These are phyloP conservation scores for Eumeta japonica DNA, from an alignment of 1,140 invertebrate genomes.

Conservation along the genomic window DNA sequence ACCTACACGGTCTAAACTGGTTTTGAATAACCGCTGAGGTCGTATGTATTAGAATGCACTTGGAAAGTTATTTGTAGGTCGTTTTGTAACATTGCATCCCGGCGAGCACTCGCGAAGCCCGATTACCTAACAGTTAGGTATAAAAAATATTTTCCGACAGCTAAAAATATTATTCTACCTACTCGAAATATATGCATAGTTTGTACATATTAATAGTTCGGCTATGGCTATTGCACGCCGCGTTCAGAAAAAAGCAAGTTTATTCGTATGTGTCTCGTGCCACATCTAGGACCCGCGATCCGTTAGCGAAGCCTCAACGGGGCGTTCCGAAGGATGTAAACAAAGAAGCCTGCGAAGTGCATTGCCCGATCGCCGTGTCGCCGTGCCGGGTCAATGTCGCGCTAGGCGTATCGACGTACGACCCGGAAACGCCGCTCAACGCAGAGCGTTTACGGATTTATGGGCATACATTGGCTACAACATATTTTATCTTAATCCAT, in stretches of 20 bases:
- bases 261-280: too few relatives aligned
- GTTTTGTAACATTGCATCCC: too few relatives aligned
- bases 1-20: too few relatives aligned
- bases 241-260: slow-evolving; percentile 10
- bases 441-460: neutral
- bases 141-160: neutral
- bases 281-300: too few relatives aligned
- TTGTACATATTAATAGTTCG: neutral
- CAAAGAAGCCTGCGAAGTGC: slow-evolving; percentile 18
- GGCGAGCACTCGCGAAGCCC: too few relatives aligned
- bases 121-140: neutral
- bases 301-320: too few relatives aligned
- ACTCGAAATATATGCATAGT: neutral
- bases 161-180: neutral
- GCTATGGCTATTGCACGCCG: neutral
- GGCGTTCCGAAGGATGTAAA: slow-evolving; percentile 21
- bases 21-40: neutral
- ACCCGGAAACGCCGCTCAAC: neutral
- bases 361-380: slow-evolving; percentile 50
- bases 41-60: too few relatives aligned
- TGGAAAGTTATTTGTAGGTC: too few relatives aligned
- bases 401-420: slow-evolving; percentile 22
- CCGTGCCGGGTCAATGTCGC: slow-evolving; percentile 51
- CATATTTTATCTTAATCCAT: neutral
- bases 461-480: neutral